A percentile compares a stretch with the other conserved stretches of the same genome.
Conservation (phyloP, 2,888 invertebrate genomes). For the Sminthurides aquaticus region DNA sequence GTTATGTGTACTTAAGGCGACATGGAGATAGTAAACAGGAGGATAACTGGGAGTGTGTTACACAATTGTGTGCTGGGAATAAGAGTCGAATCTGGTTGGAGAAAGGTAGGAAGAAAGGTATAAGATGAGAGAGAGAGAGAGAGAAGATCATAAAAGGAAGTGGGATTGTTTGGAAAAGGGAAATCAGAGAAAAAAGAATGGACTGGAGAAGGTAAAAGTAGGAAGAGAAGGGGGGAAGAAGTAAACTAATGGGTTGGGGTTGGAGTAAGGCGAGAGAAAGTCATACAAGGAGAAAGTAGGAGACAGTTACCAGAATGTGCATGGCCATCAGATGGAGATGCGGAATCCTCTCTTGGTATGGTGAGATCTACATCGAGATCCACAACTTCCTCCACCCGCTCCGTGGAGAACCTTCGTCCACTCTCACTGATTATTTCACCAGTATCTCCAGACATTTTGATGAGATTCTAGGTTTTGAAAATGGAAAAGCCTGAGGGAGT, state of each 20-base stretch:
- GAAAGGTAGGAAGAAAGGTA: too few species aligned
- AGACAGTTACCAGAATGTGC: slow-evolving; percentile 15
- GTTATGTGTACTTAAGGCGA: background rate
- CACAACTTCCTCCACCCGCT: slow-evolving; percentile 28
- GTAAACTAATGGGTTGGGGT: too few species aligned
- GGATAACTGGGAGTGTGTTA: too few species aligned
- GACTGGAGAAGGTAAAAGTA: too few species aligned
- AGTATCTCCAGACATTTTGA: slow-evolving; percentile 28
- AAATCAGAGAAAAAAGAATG: too few species aligned
- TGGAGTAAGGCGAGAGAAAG: background rate
- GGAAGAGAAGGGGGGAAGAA: too few species aligned
- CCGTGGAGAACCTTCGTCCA: slow-evolving; percentile 28
- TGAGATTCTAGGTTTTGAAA: background rate
- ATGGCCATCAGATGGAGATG: slow-evolving; percentile 23
- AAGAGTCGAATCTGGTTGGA: too few species aligned
- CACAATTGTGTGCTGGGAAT: too few species aligned
- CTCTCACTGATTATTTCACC: slow-evolving; percentile 25
- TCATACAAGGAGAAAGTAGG: too few species aligned
- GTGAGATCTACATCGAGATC: slow-evolving; percentile 30
- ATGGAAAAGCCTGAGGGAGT: background rate
- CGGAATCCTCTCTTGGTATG: slow-evolving; percentile 19
- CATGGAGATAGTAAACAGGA: background rate
- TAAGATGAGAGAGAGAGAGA: too few species aligned
- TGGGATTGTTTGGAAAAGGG: too few species aligned
- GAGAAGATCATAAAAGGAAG: too few species aligned